phyloP scores from a whole-genome alignment of 2,797 vertebrate species.

The Buceros bicornis region DNA sequence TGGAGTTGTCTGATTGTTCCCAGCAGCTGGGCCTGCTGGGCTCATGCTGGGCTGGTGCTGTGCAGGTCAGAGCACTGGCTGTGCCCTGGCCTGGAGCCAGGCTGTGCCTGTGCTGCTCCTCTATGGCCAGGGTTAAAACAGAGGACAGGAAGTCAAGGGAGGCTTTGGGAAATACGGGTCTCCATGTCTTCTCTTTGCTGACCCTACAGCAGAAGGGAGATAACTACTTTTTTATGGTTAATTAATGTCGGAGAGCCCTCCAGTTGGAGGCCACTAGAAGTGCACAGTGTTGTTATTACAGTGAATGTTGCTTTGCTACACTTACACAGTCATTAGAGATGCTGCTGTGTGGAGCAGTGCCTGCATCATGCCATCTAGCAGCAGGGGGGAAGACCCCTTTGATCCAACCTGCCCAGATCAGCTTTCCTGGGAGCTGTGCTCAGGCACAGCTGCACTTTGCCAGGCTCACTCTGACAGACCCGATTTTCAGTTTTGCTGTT shows the following conservation, averaged over 20 bases:
- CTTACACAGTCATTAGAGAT: background rate
- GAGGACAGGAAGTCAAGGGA: background rate
- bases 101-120: background rate
- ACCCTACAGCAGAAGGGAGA: background rate
- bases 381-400: background rate
- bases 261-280: background rate
- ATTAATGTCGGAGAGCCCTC: background rate
- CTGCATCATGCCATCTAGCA: background rate
- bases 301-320: background rate
- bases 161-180: background rate
- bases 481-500: background rate
- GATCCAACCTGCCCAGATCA: background rate
- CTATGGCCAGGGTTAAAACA: background rate
- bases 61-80: background rate
- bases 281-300: background rate
- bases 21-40: background rate
- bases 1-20: background rate
- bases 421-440: background rate
- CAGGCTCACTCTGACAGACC: background rate
- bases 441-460: fast-evolving
- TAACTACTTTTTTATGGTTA: background rate
- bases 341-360: background rate
- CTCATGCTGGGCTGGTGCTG: background rate
- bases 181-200: background rate
- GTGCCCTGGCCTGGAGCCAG: background rate